A percentile compares a stretch with the other conserved stretches of the same genome.
phyloP scores from a whole-genome alignment of 2,888 invertebrate species.

The Tetramorium bicarinatum region DNA sequence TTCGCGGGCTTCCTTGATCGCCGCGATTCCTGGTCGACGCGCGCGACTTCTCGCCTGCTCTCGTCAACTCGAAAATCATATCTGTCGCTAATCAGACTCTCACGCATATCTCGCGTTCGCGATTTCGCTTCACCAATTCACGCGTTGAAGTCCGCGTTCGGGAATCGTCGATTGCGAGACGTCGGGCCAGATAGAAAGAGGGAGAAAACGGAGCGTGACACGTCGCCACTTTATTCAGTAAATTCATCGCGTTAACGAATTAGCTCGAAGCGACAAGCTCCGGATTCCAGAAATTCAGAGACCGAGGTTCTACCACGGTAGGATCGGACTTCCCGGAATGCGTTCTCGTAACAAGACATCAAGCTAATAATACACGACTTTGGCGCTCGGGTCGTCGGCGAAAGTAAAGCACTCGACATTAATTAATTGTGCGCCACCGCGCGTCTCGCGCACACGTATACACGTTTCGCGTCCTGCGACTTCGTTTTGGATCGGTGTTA shows the following conservation, averaged over 20 bases:
- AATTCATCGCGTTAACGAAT: constrained; percentile 82
- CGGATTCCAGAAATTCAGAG: constrained; percentile 80
- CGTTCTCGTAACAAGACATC: constrained; percentile 79
- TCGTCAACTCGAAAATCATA: background rate
- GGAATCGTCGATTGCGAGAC: background rate
- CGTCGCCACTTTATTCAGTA: constrained; percentile 75
- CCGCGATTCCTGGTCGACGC: background rate
- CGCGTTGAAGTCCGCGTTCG: background rate
- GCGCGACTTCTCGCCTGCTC: background rate
- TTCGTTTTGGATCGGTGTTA: background rate
- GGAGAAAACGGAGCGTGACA: constrained; percentile 32
- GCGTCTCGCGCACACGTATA: background rate
- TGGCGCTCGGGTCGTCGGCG: constrained; percentile 59
- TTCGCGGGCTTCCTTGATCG: constrained; percentile 14
- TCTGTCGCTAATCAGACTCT: background rate
- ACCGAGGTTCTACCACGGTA: constrained; percentile 45
- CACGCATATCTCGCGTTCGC: background rate
- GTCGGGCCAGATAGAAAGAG: background rate
- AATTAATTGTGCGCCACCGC: constrained; percentile 46
- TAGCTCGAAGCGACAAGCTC: constrained; percentile 81
- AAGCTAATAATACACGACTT: constrained; percentile 80
- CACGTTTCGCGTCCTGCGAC: constrained; percentile 18
- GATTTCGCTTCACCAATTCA: background rate
- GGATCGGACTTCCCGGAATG: constrained; percentile 78
- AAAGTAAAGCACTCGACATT: constrained; percentile 73